Evolutionary conservation across 2,797 vertebrate species (phyloP), one percentile per base, ranked within the genome.

Genomic region (Craterocephalus amniculus): DNA sequence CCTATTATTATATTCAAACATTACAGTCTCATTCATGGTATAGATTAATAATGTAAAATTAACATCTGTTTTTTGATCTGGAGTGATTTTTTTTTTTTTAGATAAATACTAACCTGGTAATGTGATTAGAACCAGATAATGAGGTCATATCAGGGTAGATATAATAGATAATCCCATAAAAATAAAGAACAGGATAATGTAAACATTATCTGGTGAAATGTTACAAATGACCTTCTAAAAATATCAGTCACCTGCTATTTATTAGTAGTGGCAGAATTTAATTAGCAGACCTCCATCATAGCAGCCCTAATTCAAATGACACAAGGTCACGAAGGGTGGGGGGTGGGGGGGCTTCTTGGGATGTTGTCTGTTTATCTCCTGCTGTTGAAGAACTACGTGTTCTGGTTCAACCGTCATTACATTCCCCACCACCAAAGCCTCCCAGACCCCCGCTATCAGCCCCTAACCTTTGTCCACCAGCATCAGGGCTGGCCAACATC

Each of bases 231-330:
- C 57, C 72, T 60, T 38, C 69, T 66, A 60, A 76, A 82, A 78
- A 79, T 78, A 85, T 74, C n/a, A 26, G 74, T 84, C 80, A 87
- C 4, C 79, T 88, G 86, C 74, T 84, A 51, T 81, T 79, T 82
- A 85, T 87, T 83, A 82, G 67, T 7, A 38, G 24, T 45, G 63
- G 56, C 70, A 45, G 45, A 80, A 88, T 87, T 89, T 63, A 89
- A 89, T 90, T 89, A 87, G 76, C 24, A 5, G 86, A 85, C 88
- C 86, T 76, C 77, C 83, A 58, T 70, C 63, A 27, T 1, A 59
- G 74, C 40, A 1, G 65, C 63, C 10, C 67, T 89, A 87, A 90
- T 79, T 85, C 78, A 88, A 84, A 82, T 70, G 82, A 87, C 76
- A 59, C 84, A 72, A 83, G 83, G 86, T 88, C 81, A 4, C 43